Conservation (phyloP, 2,113 vertebrate genomes). For the Scomber scombrus region DNA sequence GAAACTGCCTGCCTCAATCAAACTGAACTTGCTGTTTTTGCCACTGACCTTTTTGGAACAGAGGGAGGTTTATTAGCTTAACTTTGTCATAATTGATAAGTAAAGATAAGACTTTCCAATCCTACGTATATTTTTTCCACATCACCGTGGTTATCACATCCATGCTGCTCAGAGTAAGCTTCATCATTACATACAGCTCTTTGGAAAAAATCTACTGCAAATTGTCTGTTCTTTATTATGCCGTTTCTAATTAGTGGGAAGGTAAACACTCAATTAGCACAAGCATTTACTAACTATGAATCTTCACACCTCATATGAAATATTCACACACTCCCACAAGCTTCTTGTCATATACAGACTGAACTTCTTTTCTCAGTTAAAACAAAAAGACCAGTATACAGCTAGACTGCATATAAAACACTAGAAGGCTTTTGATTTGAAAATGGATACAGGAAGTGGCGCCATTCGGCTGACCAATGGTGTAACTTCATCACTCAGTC, state of each 20-base stretch:
- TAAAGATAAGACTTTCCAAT: background rate
- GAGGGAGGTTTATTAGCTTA: background rate
- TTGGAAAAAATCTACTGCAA: background rate
- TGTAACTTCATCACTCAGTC: no score
- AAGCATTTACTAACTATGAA: conserved; percentile 42
- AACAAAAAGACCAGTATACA: background rate
- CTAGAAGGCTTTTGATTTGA: no score
- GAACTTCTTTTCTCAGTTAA: conserved; percentile 24
- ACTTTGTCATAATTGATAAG: background rate
- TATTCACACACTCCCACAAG: conserved; percentile 67
- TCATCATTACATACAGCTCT: background rate
- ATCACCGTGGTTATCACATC: no score
- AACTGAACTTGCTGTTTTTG: background rate
- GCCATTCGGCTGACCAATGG: no score
- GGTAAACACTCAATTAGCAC: conserved; percentile 28
- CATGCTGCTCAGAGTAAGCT: background rate
- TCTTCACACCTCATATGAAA: conserved; percentile 57
- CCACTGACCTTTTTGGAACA: background rate
- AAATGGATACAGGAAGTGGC: no score
- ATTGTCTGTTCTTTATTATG: conserved; percentile 12
- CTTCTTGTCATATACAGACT: conserved; percentile 52
- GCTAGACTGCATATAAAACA: no score
- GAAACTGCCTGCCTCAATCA: conserved; percentile 1
- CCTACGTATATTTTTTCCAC: no score
- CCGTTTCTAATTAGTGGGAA: conserved; percentile 25